These are phyloP conservation scores for Muraenolepis orangiensis DNA, from an alignment of 2,797 vertebrate genomes.

Conservation along the genomic window DNA sequence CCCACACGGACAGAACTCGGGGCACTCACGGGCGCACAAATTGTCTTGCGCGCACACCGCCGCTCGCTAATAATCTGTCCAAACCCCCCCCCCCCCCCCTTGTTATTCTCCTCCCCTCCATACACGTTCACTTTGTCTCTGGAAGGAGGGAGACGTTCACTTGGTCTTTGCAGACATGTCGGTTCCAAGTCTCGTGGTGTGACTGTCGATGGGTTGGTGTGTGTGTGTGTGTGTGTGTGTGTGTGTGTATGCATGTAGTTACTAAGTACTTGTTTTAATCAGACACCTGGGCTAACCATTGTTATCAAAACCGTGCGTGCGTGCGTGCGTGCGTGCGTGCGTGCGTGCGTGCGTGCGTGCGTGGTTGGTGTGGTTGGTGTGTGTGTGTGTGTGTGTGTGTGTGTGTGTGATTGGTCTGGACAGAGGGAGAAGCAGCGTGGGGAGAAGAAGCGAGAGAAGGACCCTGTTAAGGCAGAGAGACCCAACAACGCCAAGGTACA, in stretches of 20 bases:
- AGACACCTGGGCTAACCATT: neutral
- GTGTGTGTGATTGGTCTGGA: slow-evolving; percentile 1
- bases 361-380: neutral
- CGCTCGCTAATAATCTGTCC: neutral
- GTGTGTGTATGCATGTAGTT: neutral
- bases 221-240: neutral
- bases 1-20: slow-evolving; percentile 37
- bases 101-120: neutral
- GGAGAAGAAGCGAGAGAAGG: slow-evolving; percentile 88
- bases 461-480: slow-evolving; percentile 80
- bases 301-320: neutral
- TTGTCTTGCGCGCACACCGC: neutral
- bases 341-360: neutral
- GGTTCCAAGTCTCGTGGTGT: neutral
- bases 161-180: neutral
- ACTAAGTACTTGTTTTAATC: neutral
- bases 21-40: slow-evolving; percentile 13
- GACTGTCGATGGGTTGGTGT: neutral
- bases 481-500: slow-evolving; percentile 83
- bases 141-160: too few species aligned
- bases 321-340: neutral
- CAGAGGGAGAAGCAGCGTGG: slow-evolving; percentile 94
- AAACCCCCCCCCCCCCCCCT: neutral
- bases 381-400: neutral
- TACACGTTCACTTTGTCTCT: slow-evolving; percentile 51